Evolutionary conservation across 2,797 vertebrate species (phyloP), one percentile per base, ranked within the genome.

Genomic region (Gambelia wislizenii): DNA sequence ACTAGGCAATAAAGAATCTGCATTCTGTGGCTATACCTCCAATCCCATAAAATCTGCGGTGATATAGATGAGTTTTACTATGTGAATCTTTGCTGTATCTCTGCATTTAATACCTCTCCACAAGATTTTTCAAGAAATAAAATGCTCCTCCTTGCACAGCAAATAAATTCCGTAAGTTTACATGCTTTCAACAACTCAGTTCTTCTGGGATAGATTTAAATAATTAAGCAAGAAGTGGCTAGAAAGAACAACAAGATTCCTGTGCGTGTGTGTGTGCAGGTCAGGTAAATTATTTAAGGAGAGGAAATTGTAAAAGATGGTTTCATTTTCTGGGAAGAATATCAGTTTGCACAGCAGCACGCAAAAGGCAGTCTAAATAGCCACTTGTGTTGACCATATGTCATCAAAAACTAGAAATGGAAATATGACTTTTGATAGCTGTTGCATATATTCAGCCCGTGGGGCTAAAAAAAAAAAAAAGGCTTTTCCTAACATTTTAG

Each of bases 181-280:
- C 3, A 4, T 44, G 49, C 47, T 12, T 12, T 1, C 2, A 13
- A 2, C 0, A 56, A 13, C 22, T 1, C 33, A 2, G 0, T 3
- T 14, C 30, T 1, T 22, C 0, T 0, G 42, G 42, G 2, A 8
- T 7, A 20, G 5, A 36, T 0, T 47, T 18, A 13, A 36, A 0
- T 30, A 1, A 30, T 0, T 0, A 0, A 1, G 33, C 13, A 13
- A 16, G 18, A 20, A 74, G 44, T 47, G 6, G 22, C 36, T 59
- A 49, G 52, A 72, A 82, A 83, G 74, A 78, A 89, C 75, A 39
- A 30, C 30, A 2, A 39, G 27, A 6, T 88, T 80, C 33, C 49
- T 80, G 27, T 84, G 72, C 36, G 77, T 67, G 22, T 61, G 1
- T 69, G 87, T 22, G 59, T 6, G 61, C 18, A 67, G 33, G 44